These are phyloP conservation scores for Drosophila mayaguana DNA, from an alignment of 2,888 invertebrate genomes.

Conservation along the genomic window DNA sequence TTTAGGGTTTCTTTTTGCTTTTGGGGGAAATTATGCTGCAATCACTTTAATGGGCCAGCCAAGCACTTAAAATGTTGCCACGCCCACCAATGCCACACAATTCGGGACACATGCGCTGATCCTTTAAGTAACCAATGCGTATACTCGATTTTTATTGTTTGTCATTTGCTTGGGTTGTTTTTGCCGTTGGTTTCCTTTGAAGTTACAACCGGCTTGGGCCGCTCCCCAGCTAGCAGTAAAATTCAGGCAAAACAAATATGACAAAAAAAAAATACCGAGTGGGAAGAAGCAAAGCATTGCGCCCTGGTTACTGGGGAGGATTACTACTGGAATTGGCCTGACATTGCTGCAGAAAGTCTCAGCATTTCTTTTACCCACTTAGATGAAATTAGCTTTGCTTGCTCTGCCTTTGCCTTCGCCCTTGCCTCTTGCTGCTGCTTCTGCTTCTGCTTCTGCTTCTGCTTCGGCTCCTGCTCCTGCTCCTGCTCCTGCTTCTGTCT, in stretches of 20 bases:
- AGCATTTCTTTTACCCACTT: conserved; percentile 73
- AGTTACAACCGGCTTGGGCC: conserved; percentile 29
- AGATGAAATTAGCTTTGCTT: conserved; percentile 64
- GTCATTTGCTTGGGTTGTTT: conserved; percentile 61
- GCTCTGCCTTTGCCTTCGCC: conserved; percentile 13
- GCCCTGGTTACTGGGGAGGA: conserved; percentile 35
- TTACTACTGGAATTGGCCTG: conserved; percentile 54
- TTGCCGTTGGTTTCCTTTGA: conserved; percentile 31
- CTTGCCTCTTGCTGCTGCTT: not conserved
- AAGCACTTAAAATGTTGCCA: conserved; percentile 47
- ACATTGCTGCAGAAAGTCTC: conserved; percentile 65
- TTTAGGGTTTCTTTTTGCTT: conserved; percentile 25
- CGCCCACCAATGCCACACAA: conserved; percentile 13
- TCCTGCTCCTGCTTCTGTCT: not conserved
- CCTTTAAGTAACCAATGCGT: conserved; percentile 74
- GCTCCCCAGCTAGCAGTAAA: conserved; percentile 56
- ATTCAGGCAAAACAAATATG: conserved; percentile 65
- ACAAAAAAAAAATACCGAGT: conserved; percentile 1
- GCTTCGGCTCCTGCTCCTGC: not conserved
- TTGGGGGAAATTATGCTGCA: conserved; percentile 51
- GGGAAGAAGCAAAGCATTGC: conserved; percentile 48
- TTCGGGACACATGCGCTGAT: conserved; percentile 42
- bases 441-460: not conserved
- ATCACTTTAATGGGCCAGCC: conserved; percentile 59
- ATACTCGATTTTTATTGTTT: conserved; percentile 78